These are phyloP conservation scores for Sebastes dallii DNA, from an alignment of 2,797 vertebrate genomes.

Conservation along the genomic window DNA sequence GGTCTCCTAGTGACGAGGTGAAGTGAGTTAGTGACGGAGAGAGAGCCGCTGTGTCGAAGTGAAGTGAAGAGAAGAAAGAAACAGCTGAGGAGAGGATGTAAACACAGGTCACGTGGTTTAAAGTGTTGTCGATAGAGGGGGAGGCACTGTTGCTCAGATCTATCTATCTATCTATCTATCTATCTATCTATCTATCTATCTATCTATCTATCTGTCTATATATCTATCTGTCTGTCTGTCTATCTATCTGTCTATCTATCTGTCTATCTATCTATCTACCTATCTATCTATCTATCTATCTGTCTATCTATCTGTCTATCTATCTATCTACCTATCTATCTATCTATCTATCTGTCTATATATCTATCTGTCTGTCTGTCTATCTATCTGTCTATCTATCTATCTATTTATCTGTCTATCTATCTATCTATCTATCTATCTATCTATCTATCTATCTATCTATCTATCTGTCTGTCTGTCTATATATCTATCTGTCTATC, in stretches of 20 bases:
- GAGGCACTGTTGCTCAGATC: slow-evolving; percentile 59
- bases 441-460: too few relatives aligned
- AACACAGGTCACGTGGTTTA: slow-evolving; percentile 89
- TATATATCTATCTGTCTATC: neutral
- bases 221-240: accelerated
- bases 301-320: too few relatives aligned
- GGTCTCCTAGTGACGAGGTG: neutral
- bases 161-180: slow-evolving; percentile 44
- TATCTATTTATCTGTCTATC: too few relatives aligned
- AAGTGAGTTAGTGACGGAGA: neutral
- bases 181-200: slow-evolving; percentile 24
- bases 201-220: neutral
- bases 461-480: too few relatives aligned
- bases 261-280: neutral
- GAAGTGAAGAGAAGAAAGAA: slow-evolving; percentile 66
- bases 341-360: too few relatives aligned
- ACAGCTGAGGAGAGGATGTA: slow-evolving; percentile 94
- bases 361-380: too few relatives aligned
- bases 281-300: too few relatives aligned
- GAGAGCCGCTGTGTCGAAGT: slow-evolving; percentile 47
- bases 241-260: accelerated
- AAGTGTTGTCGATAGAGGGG: slow-evolving; percentile 53
- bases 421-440: too few relatives aligned
- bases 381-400: too few relatives aligned
- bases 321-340: too few relatives aligned